Percentiles rank a stretch among this genome's conserved stretches.
These are phyloP conservation scores for Loriculus beryllinus DNA, from an alignment of 2,797 vertebrate species.

Conservation along the genomic window DNA sequence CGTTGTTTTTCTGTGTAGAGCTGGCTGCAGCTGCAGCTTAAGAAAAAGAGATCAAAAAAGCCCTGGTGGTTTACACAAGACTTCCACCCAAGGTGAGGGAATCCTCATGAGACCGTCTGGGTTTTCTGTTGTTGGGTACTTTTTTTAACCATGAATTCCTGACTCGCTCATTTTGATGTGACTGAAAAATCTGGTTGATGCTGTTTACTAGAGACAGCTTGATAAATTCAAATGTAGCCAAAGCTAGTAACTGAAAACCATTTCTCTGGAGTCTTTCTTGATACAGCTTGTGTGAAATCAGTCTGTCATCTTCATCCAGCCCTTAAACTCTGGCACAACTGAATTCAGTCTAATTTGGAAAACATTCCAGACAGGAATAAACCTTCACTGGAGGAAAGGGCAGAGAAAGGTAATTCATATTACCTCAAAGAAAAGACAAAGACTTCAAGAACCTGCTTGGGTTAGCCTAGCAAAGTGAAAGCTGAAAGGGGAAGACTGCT, in stretches of 20 bases:
- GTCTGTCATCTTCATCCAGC: not conserved
- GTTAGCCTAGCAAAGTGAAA: not conserved
- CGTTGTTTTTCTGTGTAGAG: not conserved
- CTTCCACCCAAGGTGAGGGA: slow-evolving; percentile 33
- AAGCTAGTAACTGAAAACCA: not conserved
- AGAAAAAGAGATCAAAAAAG: slow-evolving; percentile 26
- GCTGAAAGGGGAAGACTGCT: not conserved
- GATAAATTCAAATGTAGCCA: not conserved
- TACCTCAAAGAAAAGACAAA: not conserved
- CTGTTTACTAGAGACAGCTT: not conserved
- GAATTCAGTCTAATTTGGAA: not conserved
- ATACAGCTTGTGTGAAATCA: not conserved
- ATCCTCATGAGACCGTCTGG: not conserved
- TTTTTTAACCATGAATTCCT: not conserved
- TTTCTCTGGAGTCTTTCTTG: not conserved
- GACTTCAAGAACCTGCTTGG: not conserved
- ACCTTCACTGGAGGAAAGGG: not conserved
- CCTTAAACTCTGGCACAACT: not conserved
- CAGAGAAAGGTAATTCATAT: not conserved
- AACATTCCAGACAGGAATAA: not conserved
- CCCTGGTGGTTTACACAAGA: not conserved
- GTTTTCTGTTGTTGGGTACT: not conserved
- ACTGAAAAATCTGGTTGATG: not conserved
- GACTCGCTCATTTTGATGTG: not conserved
- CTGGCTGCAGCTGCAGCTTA: slow-evolving; percentile 32